phyloP scores from a whole-genome alignment of 1,140 invertebrate genomes.

The Bombus pascuorum region DNA sequence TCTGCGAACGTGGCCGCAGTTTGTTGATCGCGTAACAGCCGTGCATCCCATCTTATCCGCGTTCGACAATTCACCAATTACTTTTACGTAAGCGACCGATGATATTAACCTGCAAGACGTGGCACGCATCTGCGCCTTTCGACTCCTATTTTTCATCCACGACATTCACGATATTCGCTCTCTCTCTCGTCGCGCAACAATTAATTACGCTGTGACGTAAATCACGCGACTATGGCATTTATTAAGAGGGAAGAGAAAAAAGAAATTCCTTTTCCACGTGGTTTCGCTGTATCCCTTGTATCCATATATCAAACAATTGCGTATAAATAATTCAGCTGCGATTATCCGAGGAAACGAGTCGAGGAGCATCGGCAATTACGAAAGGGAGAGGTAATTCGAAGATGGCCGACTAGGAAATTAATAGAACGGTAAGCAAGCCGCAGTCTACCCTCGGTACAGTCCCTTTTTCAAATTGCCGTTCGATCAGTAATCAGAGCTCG shows the following conservation, averaged over 20 bases:
- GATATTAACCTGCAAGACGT: no score
- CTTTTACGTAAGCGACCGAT: no score
- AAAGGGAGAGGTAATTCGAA: conserved; percentile 16
- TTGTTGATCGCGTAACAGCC: conserved; percentile 42
- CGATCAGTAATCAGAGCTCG: conserved; percentile 38
- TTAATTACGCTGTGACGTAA: not conserved
- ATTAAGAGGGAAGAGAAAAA: no score
- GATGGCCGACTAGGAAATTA: conserved; percentile 23
- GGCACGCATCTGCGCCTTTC: no score
- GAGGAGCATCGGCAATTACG: conserved; percentile 20
- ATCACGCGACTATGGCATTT: not conserved
- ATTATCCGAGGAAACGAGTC: conserved; percentile 31
- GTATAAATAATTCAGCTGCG: conserved; percentile 29
- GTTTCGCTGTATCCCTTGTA: no score
- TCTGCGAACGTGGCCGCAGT: conserved; percentile 61
- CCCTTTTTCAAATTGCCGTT: conserved; percentile 46
- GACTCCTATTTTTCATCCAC: no score
- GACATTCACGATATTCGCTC: no score
- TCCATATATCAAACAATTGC: not conserved
- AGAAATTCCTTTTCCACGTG: no score
- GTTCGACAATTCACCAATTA: no score
- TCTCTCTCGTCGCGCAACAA: no score
- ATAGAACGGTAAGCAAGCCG: conserved; percentile 33
- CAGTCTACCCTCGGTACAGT: no score
- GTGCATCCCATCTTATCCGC: conserved; percentile 44